phyloP scores from a whole-genome alignment of 2,888 invertebrate species.

The Taphrorychus bicolor region DNA sequence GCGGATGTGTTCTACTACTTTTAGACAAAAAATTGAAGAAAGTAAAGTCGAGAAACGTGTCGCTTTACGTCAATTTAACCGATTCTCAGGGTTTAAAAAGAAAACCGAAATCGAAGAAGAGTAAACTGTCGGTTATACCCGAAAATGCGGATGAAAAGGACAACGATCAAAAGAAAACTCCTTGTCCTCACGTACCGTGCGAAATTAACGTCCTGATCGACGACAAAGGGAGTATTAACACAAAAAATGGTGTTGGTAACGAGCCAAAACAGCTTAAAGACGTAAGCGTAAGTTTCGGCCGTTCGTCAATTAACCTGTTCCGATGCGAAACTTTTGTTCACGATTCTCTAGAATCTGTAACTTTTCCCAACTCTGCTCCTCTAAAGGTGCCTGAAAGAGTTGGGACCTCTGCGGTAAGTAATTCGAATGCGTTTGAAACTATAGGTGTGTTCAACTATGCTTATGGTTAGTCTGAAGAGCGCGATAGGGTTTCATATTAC shows the following conservation, averaged over 20 bases:
- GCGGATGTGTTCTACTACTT: neutral
- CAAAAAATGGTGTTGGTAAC: neutral
- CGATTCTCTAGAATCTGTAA: neutral
- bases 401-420: neutral
- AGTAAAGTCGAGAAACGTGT: constrained; percentile 25
- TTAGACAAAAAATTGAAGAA: constrained; percentile 8
- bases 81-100: constrained; percentile 21
- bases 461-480: neutral
- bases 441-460: too few relatives aligned
- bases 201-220: too few relatives aligned
- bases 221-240: neutral
- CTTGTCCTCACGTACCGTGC: too few relatives aligned
- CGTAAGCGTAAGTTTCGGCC: neutral
- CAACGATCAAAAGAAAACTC: constrained; percentile 14
- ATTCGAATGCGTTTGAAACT: neutral
- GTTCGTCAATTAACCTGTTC: constrained; percentile 1
- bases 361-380: neutral
- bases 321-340: constrained; percentile 31
- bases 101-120: constrained; percentile 32
- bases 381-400: neutral
- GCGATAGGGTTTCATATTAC: too few relatives aligned
- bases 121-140: constrained; percentile 38
- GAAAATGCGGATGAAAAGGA: constrained; percentile 32
- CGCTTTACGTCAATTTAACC: constrained; percentile 15
- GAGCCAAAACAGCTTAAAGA: too few relatives aligned